Base-by-base conservation (phyloP, 53 echinoderm and acorn worm genomes). In the Pentamera pediparva region DNA sequence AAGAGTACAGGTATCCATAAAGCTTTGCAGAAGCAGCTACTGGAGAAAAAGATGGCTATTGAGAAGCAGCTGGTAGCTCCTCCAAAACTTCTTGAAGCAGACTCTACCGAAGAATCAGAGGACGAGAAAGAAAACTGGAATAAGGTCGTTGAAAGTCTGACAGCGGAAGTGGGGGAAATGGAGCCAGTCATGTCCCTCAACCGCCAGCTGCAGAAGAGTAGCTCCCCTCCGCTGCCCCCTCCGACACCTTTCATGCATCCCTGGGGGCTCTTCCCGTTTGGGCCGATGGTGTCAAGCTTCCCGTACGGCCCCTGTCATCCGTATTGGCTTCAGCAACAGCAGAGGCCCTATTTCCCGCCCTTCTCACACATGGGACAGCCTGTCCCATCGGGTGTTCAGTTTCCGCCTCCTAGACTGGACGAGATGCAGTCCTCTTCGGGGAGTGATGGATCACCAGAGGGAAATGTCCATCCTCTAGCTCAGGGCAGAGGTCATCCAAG, bases 41-140 rank as follows among this genome's bases (percentile, higher is more conserved):
- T 13, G 9, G 58, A 57, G 11, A 57, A 27, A 28, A 57, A 6
- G 58, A 24, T 31, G 12, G 13, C 15, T 28, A 24, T n/a, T n/a
- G n/a, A n/a, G n/a, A n/a, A n/a, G n/a, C n/a, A n/a, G n/a, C n/a
- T n/a, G n/a, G n/a, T n/a, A n/a, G n/a, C n/a, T n/a, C n/a, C n/a
- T n/a, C n/a, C n/a, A n/a, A n/a, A n/a, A n/a, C n/a, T n/a, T n/a
- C n/a, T n/a, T n/a, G 41, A 67, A 27, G 27, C 15, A 0, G 62
- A 67, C 24, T 45, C 45, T 39, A 29, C 67, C 18, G 67, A 67
- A 67, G 67, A 67, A 15, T 67, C 67, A 25, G 67, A 67, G 20
- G 73, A 72, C 35, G 73, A 72, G 1, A 72, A 72, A 30, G 73
- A 72, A 32, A 32, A 9, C 4, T 72, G 73, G 73, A 54, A 32